Base-by-base conservation (phyloP, 2,113 vertebrate species). In the Gnathonemus echidnorhynchus region DNA sequence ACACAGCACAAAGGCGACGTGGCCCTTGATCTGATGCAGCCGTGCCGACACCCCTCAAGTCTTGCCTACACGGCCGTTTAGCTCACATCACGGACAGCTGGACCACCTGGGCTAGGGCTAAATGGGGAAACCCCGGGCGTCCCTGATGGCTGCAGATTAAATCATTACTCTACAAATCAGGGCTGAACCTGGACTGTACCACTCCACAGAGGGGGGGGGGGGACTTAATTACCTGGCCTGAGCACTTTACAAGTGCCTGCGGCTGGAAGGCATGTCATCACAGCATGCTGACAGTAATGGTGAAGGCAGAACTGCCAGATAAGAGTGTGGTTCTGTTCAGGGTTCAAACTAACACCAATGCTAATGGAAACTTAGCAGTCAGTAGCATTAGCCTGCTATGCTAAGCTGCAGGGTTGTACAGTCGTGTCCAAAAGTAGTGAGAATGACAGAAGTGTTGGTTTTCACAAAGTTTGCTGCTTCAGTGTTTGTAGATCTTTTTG, bases 161-260 rank as follows among this genome's bases (percentile, higher is more conserved):
- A 92, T 90, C 89, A 87, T 35, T 90, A 93, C 89, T 53, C 93
- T 92, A 89, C 91, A 92, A 92, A 90, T 0, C 3, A 87, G 45
- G 15, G 52, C 89, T 91, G 92, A 90, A 90, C 88, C 91, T 92
- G 66, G 39, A 56, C 52, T 42, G 27, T 42, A 58, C 50, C 70
- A 53, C 49, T 46, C 70, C 50, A 31, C 49, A 42, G 70, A 42
- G 46, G 17, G 52, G 42, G 31, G 31, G 5, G 24, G 42, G 88
- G 90, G 91, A 90, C 62, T 89, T 92, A 92, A 94, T 92, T 92
- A 91, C 90, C 58, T 53, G 85, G 74, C 77, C 39, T 45, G 77
- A 56, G 77, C 5, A 39, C 35, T 56, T 35, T 58, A 21, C 49
- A 21, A 21, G 77, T 45, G 42, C 89, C 50, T 45, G 80, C 52